Evolutionary conservation across 2,888 invertebrate species (phyloP).

Genomic region (Protonemura montana): DNA sequence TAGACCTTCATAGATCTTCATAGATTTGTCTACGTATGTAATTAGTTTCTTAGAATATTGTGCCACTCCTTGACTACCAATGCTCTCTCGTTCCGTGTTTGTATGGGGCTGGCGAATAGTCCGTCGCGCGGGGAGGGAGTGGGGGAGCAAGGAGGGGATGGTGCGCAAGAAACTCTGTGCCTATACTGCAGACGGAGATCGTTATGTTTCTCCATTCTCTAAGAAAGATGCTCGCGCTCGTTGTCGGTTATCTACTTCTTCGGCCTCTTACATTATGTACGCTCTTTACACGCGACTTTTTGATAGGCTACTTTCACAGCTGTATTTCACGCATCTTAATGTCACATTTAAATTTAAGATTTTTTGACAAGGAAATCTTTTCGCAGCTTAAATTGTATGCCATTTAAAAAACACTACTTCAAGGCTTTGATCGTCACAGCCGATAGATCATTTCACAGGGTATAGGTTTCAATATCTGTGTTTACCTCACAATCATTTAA

Average conservation of each 20-base stretch:
- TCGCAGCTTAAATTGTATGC: not conserved
- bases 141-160: too few relatives aligned
- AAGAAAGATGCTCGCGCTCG: not conserved
- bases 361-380: not conserved
- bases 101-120: not conserved
- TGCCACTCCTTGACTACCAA: not conserved
- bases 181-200: not conserved
- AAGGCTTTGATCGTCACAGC: too few relatives aligned
- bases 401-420: not conserved
- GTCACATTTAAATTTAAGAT: not conserved
- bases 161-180: not conserved
- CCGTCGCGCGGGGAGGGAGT: too few relatives aligned
- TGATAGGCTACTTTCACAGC: not conserved
- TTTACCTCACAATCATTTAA: too few relatives aligned
- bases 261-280: not conserved
- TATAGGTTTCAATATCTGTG: too few relatives aligned
- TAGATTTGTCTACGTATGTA: too few relatives aligned
- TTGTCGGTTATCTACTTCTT: not conserved
- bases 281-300: not conserved
- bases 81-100: not conserved
- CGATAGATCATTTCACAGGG: too few relatives aligned
- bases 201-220: not conserved
- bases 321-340: not conserved
- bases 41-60: not conserved
- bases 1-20: too few relatives aligned